Conservation (phyloP, 23 tunicate species). For the Diplosoma virens region DNA sequence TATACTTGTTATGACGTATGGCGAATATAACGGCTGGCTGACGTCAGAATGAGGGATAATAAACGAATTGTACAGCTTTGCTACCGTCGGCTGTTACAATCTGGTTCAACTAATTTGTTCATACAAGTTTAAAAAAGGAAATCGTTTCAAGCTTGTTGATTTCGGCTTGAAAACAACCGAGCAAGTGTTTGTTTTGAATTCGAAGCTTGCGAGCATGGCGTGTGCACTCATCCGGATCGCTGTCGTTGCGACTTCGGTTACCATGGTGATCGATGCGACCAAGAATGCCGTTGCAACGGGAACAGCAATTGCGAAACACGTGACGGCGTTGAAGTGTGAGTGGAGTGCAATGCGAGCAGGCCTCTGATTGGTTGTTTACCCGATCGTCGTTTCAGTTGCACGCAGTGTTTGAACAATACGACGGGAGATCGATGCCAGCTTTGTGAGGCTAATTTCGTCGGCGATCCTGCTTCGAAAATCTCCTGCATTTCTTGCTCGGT, state of each 20-base stretch:
- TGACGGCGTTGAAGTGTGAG: background rate
- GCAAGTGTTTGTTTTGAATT: too few relatives aligned
- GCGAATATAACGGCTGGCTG: too few relatives aligned
- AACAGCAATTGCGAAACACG: slow-evolving; percentile 41
- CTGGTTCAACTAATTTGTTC: too few relatives aligned
- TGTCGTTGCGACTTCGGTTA: slow-evolving; percentile 63
- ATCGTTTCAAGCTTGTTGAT: too few relatives aligned
- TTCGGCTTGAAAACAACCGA: too few relatives aligned
- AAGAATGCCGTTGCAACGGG: slow-evolving; percentile 52
- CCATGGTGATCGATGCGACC: slow-evolving; percentile 39
- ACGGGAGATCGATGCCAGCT: slow-evolving; percentile 39
- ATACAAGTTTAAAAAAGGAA: too few relatives aligned
- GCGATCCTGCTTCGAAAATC: slow-evolving; percentile 21
- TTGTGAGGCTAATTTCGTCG: slow-evolving; percentile 56
- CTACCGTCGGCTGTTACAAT: too few relatives aligned
- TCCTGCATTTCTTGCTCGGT: slow-evolving; percentile 51
- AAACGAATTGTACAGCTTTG: too few relatives aligned
- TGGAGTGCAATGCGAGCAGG: too few relatives aligned
- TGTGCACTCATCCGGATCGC: slow-evolving; percentile 35
- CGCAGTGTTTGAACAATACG: slow-evolving; percentile 54
- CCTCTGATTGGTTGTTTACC: too few relatives aligned
- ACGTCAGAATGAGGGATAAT: too few relatives aligned
- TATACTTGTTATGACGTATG: too few relatives aligned
- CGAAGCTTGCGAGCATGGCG: slow-evolving; percentile 72
- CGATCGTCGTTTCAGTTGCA: slow-evolving; percentile 34